Evolutionary conservation across 2,888 invertebrate genomes (phyloP), one percentile per base, ranked within the genome.

Genomic region (Scaptomyza polygonia): DNA sequence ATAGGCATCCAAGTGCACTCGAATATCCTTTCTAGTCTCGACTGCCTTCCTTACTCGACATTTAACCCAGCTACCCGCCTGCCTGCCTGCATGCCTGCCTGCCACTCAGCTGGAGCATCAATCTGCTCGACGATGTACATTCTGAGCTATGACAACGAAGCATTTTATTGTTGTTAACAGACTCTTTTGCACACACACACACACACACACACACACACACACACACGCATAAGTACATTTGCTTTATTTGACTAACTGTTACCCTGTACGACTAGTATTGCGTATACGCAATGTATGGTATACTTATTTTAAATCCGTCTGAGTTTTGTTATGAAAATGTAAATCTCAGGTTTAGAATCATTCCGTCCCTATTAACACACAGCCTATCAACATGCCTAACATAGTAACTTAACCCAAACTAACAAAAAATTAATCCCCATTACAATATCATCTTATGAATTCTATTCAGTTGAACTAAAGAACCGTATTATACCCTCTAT

Each of bases 1-100:
- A 84, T 84, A 84, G 81, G 80, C 80, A 80, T 84, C 81, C 76
- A 80, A 80, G 84, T 81, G 81, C 80, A 76, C 80, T 81, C 76
- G 70, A 75, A 81, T 78, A 72, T 81, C 65, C 73, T 73, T 69
- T 54, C 73, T 58, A 55, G 54, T 49, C 57, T 45, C 62, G 21
- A 49, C 68, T 62, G 48, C 45, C 42, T 45, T 63, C 67, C 64
- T 56, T 44, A 11, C 48, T 57, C n/a, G 45, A 3, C 30, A 27
- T 29, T 30, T 18, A 36, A 7, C 36, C 34, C 34, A n/a, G n/a
- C 34, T 34, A 8, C 29, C 32, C 14, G 30, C 25, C 21, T 43
- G 8, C 18, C 34, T 7, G 39, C 25, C 21, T 43, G 8, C 18
- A 29, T 7, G 39, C 30, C 8, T 6, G 39, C 43, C 32, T 39